A percentile compares a stretch with the other conserved stretches of the same genome.
Evolutionary conservation across 2,113 vertebrate species (phyloP).

Genomic region (Actenoides hombroni): DNA sequence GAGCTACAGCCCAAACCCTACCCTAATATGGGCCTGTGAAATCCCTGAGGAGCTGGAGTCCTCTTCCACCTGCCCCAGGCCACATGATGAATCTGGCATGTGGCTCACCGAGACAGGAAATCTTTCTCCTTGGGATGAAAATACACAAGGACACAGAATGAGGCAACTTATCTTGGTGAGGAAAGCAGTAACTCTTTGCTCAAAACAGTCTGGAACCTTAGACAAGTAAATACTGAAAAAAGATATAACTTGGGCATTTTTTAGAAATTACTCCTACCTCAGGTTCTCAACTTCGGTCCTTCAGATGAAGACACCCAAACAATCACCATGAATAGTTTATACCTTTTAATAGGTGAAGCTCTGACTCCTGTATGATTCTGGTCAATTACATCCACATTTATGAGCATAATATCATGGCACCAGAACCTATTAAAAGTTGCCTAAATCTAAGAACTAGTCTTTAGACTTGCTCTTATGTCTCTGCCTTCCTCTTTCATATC

Average conservation of each 20-base stretch:
- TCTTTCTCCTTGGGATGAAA: background rate
- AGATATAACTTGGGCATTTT: background rate
- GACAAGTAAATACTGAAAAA: background rate
- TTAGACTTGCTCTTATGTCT: background rate
- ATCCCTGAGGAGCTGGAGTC: background rate
- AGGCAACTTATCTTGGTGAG: background rate
- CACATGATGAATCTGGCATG: background rate
- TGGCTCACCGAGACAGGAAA: background rate
- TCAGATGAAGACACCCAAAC: background rate
- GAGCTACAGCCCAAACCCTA: background rate
- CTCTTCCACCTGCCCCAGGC: background rate
- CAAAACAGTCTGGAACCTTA: background rate
- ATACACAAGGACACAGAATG: background rate
- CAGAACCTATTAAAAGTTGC: background rate
- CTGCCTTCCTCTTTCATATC: background rate
- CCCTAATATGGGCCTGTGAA: background rate
- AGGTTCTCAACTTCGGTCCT: background rate
- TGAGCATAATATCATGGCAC: background rate
- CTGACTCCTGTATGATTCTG: background rate
- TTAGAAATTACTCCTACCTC: background rate
- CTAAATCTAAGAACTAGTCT: background rate
- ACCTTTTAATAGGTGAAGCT: background rate
- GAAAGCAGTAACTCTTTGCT: background rate
- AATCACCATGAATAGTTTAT: background rate
- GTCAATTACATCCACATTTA: background rate